phyloP scores from a whole-genome alignment of 1,140 invertebrate species.

The Magallana angulata region DNA sequence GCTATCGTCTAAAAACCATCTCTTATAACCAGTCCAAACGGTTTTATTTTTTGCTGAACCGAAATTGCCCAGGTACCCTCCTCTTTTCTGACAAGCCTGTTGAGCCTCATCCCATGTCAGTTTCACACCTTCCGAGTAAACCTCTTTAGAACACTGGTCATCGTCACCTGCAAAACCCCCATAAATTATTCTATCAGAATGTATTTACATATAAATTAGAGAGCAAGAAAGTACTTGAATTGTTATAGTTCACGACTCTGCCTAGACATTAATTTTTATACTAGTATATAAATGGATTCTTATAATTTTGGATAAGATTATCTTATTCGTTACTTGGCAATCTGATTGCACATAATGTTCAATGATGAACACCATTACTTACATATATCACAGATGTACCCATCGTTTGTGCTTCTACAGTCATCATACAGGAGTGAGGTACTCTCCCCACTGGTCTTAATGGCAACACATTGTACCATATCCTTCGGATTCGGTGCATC shows the following conservation, averaged over 20 bases:
- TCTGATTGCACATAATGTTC: background rate
- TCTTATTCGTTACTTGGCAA: too few relatives aligned
- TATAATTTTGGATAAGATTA: too few relatives aligned
- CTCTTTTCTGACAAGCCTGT: background rate
- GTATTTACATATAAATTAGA: too few relatives aligned
- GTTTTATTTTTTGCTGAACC: background rate
- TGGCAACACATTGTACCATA: background rate
- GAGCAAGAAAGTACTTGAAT: too few relatives aligned
- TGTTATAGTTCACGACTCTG: too few relatives aligned
- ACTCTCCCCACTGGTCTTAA: background rate
- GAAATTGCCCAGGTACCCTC: background rate
- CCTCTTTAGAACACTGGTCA: background rate
- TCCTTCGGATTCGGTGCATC: background rate
- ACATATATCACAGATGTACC: conserved; percentile 2
- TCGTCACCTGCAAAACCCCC: background rate
- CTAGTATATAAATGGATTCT: too few relatives aligned
- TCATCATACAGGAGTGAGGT: background rate
- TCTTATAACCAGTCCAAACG: background rate
- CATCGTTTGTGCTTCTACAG: background rate
- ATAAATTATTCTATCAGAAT: too few relatives aligned
- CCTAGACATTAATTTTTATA: too few relatives aligned
- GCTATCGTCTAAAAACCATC: background rate
- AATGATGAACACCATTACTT: background rate
- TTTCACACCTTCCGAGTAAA: background rate
- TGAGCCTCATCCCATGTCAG: background rate